These are phyloP conservation scores for Helleia helle DNA, from an alignment of 2,888 invertebrate species.

Conservation along the genomic window DNA sequence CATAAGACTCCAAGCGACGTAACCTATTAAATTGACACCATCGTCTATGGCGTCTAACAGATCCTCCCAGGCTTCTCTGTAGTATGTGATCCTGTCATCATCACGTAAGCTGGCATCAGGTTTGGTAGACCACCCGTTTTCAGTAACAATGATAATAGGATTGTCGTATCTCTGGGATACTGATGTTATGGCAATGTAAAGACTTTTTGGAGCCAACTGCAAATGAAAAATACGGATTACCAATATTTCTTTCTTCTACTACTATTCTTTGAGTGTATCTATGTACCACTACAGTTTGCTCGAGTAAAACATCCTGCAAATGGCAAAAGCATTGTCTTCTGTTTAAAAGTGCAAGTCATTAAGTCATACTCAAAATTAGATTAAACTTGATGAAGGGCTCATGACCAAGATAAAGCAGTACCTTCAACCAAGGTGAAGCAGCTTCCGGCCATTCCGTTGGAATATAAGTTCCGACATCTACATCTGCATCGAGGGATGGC, in stretches of 20 bases:
- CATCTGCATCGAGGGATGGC: not conserved
- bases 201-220: slow-evolving; percentile 1
- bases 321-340: too few species aligned
- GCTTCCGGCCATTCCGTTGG: too few species aligned
- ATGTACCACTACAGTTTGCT: too few species aligned
- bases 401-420: too few species aligned
- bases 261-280: too few species aligned
- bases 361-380: too few species aligned
- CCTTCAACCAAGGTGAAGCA: too few species aligned
- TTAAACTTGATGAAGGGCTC: too few species aligned
- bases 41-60: not conserved
- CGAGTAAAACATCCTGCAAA: too few species aligned
- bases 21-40: not conserved
- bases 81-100: not conserved
- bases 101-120: slow-evolving; percentile 34
- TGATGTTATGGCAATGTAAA: not conserved
- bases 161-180: slow-evolving; percentile 31
- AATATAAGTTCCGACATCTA: too few species aligned
- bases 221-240: not conserved
- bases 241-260: too few species aligned
- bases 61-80: not conserved
- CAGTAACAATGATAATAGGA: slow-evolving; percentile 57
- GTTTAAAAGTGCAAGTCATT: too few species aligned
- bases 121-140: slow-evolving; percentile 74
- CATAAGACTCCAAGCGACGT: not conserved